Evolutionary conservation across 23 tunicate genomes (phyloP).

Genomic region (Halocynthia aurantium): DNA sequence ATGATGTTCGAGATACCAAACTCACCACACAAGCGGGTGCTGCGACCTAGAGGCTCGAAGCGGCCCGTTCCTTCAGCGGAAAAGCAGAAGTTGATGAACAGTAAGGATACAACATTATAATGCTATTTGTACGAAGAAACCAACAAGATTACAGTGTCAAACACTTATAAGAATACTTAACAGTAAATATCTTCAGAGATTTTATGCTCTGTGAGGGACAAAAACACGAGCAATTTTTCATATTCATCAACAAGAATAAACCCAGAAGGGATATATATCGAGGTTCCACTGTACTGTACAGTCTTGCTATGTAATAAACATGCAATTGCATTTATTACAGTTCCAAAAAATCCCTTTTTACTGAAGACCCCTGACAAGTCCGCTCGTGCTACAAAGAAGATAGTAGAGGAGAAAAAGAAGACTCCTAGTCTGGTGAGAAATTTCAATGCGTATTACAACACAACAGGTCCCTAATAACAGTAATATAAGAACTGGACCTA

Average conservation of each 20-base stretch:
- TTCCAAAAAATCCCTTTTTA: not conserved
- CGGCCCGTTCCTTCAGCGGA: not conserved
- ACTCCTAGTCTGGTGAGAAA: constrained; percentile 16
- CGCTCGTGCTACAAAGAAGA: not conserved
- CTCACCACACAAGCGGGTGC: constrained; percentile 1
- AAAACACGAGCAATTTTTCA: not conserved
- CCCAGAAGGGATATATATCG: no score
- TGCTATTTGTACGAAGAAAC: no score
- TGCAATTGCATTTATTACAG: no score
- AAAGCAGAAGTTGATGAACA: not conserved
- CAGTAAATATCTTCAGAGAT: not conserved
- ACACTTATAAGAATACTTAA: not conserved
- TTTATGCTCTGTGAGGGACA: not conserved
- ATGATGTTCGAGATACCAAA: constrained; percentile 24
- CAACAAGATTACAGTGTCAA: not conserved
- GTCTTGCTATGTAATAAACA: no score
- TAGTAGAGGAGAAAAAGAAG: constrained; percentile 7
- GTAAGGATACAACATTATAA: not conserved
- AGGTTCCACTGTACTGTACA: no score
- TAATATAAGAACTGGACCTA: no score
- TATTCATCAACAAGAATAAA: not conserved
- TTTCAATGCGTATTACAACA: not conserved
- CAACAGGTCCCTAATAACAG: not conserved
- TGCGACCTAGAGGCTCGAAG: constrained; percentile 3
- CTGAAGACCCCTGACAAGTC: constrained; percentile 17